These are phyloP conservation scores for Pelmatolapia mariae DNA, from an alignment of 2,113 vertebrate genomes.

Conservation along the genomic window DNA sequence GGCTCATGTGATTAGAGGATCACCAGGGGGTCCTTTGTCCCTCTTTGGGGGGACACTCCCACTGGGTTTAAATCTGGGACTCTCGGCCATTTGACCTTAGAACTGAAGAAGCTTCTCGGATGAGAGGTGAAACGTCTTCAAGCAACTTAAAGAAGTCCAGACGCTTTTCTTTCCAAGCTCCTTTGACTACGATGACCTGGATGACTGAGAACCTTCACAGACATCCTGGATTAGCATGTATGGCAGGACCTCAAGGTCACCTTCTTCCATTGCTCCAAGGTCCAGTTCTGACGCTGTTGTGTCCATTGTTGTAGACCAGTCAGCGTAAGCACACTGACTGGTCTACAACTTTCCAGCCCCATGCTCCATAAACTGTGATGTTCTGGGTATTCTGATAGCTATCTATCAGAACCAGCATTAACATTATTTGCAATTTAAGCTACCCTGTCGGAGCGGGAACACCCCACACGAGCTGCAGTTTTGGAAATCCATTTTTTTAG, in stretches of 20 bases:
- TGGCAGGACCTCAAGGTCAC: neutral
- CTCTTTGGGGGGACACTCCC: no score
- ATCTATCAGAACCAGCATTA: neutral
- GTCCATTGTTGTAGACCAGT: neutral
- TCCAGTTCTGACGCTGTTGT: neutral
- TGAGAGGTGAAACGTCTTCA: no score
- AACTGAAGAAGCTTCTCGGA: no score
- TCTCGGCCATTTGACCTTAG: no score
- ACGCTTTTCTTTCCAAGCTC: no score
- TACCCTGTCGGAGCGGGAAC: neutral
- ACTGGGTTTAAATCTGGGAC: no score
- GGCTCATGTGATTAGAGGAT: no score
- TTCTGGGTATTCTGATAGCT: neutral
- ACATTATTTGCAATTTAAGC: neutral
- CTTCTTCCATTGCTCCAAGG: neutral
- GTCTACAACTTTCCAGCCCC: neutral
- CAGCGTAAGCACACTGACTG: neutral
- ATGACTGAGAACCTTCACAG: no score
- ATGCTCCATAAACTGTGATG: neutral
- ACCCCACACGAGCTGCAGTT: neutral
- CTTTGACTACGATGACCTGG: no score
- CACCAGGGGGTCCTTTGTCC: no score
- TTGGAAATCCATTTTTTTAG: neutral
- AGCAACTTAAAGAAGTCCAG: no score
- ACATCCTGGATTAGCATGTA: neutral